phyloP scores from a whole-genome alignment of 2,797 vertebrate genomes.

The Eulemur coronatus region DNA sequence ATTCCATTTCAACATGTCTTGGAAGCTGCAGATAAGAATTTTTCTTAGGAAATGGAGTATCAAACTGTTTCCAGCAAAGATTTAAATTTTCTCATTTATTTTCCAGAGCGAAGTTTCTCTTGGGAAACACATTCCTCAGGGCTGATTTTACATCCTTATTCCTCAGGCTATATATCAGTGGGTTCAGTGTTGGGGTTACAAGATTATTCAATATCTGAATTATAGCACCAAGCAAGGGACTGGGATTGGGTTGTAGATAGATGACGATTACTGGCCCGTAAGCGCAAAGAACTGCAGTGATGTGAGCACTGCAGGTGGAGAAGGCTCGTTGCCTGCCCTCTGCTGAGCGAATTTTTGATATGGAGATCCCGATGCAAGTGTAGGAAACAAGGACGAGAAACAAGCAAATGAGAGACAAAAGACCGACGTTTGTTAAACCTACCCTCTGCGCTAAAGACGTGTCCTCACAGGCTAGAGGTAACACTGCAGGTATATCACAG shows the following conservation, averaged over 20 bases:
- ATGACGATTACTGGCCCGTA: slow-evolving; percentile 58
- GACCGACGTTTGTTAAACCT: slow-evolving; percentile 55
- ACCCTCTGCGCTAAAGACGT: slow-evolving; percentile 26
- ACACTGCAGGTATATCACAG: slow-evolving; percentile 64
- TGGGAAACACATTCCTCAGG: background rate
- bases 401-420: slow-evolving; percentile 60
- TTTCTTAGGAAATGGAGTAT: background rate
- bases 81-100: background rate
- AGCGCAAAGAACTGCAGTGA: slow-evolving; percentile 51
- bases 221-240: background rate
- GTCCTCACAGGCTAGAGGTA: slow-evolving; percentile 59
- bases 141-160: slow-evolving; percentile 68
- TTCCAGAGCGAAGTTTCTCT: background rate
- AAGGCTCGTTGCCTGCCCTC: slow-evolving; percentile 47
- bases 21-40: background rate
- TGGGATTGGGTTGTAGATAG: slow-evolving; percentile 49
- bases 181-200: slow-evolving; percentile 65
- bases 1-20: background rate
- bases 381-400: slow-evolving; percentile 67
- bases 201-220: slow-evolving; percentile 73
- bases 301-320: slow-evolving; percentile 71
- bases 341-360: slow-evolving; percentile 43
- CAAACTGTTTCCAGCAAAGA: background rate
- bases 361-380: slow-evolving; percentile 24
- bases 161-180: slow-evolving; percentile 66